Conservation (phyloP, 2,888 invertebrate species). For the Lucinisca nassula region DNA sequence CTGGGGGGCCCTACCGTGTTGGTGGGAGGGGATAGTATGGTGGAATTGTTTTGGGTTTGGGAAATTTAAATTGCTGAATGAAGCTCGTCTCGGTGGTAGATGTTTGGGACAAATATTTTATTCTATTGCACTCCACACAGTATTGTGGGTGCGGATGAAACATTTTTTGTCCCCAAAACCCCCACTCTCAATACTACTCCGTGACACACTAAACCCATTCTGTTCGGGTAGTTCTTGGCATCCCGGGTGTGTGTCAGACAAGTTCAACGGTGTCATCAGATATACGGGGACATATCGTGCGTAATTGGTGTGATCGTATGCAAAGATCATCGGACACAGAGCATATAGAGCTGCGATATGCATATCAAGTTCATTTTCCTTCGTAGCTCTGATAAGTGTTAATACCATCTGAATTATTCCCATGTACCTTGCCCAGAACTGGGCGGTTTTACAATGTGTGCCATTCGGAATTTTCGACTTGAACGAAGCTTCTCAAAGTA, state of each 20-base stretch:
- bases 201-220: slow-evolving; percentile 55
- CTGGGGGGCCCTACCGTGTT: too few species aligned
- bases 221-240: slow-evolving; percentile 36
- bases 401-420: slow-evolving; percentile 41
- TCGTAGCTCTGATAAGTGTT: slow-evolving; percentile 49
- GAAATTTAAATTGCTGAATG: too few species aligned
- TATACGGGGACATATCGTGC: slow-evolving; percentile 56
- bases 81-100: too few species aligned
- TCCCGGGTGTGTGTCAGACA: slow-evolving; percentile 46
- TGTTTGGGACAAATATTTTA: too few species aligned
- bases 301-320: slow-evolving; percentile 53
- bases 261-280: slow-evolving; percentile 39
- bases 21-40: too few species aligned
- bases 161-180: too few species aligned
- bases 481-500: slow-evolving; percentile 27
- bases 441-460: slow-evolving; percentile 50
- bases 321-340: slow-evolving; percentile 57
- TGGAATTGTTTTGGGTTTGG: too few species aligned
- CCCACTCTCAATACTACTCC: too few species aligned
- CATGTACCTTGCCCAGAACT: slow-evolving; percentile 61
- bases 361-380: slow-evolving; percentile 55
- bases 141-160: too few species aligned
- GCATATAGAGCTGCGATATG: slow-evolving; percentile 40
- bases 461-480: slow-evolving; percentile 34
- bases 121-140: too few species aligned